A percentile compares a stretch with the other conserved stretches of the same genome.
phyloP scores from a whole-genome alignment of 2,113 vertebrate genomes.

The Pavo muticus region DNA sequence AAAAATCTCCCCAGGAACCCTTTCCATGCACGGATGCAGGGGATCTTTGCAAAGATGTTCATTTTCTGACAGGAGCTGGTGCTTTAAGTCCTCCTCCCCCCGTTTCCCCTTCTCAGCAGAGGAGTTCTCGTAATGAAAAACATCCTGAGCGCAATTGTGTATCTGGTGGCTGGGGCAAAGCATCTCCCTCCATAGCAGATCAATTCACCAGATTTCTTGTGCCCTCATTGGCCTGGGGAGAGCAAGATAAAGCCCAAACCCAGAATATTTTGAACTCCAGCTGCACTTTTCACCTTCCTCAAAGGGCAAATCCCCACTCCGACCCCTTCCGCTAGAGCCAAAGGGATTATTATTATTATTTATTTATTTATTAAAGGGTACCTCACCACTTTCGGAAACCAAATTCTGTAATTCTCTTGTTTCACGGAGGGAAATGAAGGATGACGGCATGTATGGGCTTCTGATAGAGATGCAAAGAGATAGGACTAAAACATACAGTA shows the following conservation, averaged over 20 bases:
- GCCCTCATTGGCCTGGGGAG: background rate
- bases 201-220: background rate
- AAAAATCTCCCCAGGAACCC: constrained; percentile 2
- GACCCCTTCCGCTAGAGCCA: background rate
- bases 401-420: constrained; percentile 38
- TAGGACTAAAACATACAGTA: constrained; percentile 48
- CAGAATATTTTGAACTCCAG: background rate
- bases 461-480: constrained; percentile 71
- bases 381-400: constrained; percentile 30
- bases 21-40: background rate
- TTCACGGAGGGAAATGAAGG: constrained; percentile 52
- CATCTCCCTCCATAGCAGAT: background rate
- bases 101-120: background rate
- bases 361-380: background rate
- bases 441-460: constrained; percentile 59
- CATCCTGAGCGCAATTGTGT: constrained; percentile 34
- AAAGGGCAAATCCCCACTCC: background rate
- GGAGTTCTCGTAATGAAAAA: constrained; percentile 40
- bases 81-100: background rate
- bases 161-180: constrained; percentile 20
- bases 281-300: background rate
- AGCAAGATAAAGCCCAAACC: background rate
- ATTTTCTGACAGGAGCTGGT: background rate
- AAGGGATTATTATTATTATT: background rate
- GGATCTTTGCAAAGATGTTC: background rate